phyloP scores from a whole-genome alignment of 2,888 invertebrate species.

The Cyclophora albipunctata region DNA sequence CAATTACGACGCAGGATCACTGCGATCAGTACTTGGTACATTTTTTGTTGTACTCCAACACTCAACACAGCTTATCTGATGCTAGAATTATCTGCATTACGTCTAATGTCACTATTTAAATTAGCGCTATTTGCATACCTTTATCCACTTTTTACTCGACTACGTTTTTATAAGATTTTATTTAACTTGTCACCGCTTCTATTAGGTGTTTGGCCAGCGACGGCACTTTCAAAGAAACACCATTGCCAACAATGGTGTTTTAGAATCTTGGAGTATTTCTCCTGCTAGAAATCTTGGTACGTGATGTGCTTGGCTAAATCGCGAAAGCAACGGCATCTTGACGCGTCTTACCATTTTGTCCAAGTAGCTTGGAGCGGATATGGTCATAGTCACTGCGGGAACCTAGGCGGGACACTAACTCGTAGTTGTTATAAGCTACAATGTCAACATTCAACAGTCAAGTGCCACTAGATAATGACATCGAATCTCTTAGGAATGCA shows the following conservation, averaged over 20 bases:
- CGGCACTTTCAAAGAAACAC: conserved; percentile 21
- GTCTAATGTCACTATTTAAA: not conserved
- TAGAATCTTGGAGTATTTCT: conserved; percentile 38
- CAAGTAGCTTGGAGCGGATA: conserved; percentile 27
- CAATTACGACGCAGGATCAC: conserved; percentile 22
- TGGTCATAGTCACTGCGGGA: conserved; percentile 39
- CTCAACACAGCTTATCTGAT: not conserved
- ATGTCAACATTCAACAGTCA: conserved; percentile 17
- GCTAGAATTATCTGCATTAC: not conserved
- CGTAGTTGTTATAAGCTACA: conserved; percentile 13
- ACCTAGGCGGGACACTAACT: conserved; percentile 14
- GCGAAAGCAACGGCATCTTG: conserved; percentile 35
- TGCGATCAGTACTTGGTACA: conserved; percentile 5
- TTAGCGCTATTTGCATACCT: not conserved
- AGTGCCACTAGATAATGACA: conserved; percentile 9
- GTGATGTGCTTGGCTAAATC: conserved; percentile 45
- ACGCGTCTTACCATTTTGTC: conserved; percentile 38
- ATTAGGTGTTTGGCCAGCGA: conserved; percentile 6
- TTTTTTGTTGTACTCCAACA: conserved; percentile 6
- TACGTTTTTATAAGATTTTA: too few species aligned
- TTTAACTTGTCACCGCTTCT: not conserved
- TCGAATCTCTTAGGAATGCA: conserved; percentile 1
- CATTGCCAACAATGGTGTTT: conserved; percentile 42
- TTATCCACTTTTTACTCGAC: not conserved
- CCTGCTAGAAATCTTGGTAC: conserved; percentile 41